Base-by-base conservation (phyloP, 1,140 invertebrate genomes). In the Hypsibius dujardini region DNA sequence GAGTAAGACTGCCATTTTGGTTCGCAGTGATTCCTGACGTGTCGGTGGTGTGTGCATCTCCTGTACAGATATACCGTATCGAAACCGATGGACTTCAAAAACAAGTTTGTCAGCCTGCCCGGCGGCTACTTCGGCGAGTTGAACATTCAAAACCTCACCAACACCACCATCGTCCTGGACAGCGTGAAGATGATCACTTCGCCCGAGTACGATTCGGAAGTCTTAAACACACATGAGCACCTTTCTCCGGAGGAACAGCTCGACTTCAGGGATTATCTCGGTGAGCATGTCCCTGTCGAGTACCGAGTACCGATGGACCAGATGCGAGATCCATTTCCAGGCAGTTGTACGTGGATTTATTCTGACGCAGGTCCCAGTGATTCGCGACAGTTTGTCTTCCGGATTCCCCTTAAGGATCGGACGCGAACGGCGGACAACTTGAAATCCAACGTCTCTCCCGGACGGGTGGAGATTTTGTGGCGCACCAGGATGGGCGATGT, bases 61-160 rank as follows among this genome's bases (percentile, higher is more conserved):
- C n/a, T n/a, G n/a, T n/a, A n/a, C n/a, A n/a, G n/a, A n/a, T n/a
- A n/a, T 42, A 67, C 3, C 62, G 62, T 67, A 42, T 12, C 42
- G 3, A 12, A 42, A 67, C 62, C 62, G 42, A 67, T 67, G 62
- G 62, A 67, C 45, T 67, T 67, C 42, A 67, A 67, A 42, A 67
- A 67, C 45, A 67, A 67, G 45, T 67, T 67, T 42, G 62, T 67
- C 42, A 67, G 62, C 42, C 42, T 67, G 7, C 62, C 62, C 7
- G 62, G 62, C 3, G 62, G 62, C 3, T 67, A 67, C 45, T 67
- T 67, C 62, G 62, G 62, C 62, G 62, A 67, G 62, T 67, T 67
- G 3, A 67, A 67, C 62, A 67, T 67, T 42, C 62, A 67, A 42
- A 67, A 67, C 42, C 45, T 67, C 12, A 67, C 62, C 62, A 67